Evolutionary conservation across 1,140 invertebrate species (phyloP).

Genomic region (Acromyrmex echinatior): DNA sequence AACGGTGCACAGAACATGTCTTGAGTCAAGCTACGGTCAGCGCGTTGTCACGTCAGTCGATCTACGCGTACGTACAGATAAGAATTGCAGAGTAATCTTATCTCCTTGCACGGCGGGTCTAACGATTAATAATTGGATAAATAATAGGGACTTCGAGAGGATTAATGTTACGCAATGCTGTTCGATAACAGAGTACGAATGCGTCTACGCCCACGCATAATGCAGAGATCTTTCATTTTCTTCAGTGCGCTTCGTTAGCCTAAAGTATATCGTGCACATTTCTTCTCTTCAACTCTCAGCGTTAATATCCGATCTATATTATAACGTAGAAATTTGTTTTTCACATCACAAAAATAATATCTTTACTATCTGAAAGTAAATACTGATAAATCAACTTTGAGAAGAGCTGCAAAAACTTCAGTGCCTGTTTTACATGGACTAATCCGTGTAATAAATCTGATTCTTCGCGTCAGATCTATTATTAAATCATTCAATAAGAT

Average conservation of each 20-base stretch:
- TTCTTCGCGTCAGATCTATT: constrained; percentile 8
- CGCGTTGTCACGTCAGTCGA: constrained; percentile 8
- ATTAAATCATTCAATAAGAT: constrained; percentile 17
- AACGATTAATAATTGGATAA: constrained; percentile 61
- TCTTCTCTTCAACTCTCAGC: not conserved
- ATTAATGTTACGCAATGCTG: constrained; percentile 8
- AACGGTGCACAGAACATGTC: constrained; percentile 6
- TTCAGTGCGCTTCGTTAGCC: not conserved
- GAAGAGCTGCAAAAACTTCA: constrained; percentile 11
- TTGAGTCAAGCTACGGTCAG: constrained; percentile 23
- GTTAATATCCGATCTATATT: not conserved
- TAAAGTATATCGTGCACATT: not conserved
- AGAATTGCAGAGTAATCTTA: constrained; percentile 64
- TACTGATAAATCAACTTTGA: constrained; percentile 30
- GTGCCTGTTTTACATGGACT: not conserved
- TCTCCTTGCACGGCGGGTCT: constrained; percentile 27
- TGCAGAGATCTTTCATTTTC: not conserved
- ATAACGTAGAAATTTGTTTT: not conserved
- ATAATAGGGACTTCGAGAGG: constrained; percentile 12
- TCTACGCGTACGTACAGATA: constrained; percentile 46
- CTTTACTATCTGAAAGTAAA: constrained; percentile 24
- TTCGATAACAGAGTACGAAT: not conserved
- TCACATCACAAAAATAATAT: not conserved
- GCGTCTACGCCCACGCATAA: not conserved
- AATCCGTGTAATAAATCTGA: constrained; percentile 1